phyloP scores from a whole-genome alignment of 2,113 vertebrate genomes.

The Plectropomus leopardus region DNA sequence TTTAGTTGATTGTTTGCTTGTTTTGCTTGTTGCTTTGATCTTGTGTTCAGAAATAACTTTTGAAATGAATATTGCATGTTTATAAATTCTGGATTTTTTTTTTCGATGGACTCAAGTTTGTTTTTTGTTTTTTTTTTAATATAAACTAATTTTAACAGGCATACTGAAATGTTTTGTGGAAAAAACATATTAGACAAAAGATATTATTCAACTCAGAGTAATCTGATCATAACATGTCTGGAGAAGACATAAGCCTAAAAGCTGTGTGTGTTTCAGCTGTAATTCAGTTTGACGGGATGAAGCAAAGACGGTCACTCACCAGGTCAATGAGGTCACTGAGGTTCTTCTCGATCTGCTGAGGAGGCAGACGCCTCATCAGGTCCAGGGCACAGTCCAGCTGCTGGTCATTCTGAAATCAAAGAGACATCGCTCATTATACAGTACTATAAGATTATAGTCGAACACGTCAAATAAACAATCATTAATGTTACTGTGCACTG shows the following conservation, averaged over 20 bases:
- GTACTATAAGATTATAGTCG: neutral
- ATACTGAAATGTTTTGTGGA: too few species aligned
- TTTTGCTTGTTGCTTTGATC: too few species aligned
- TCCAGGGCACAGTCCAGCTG: slow-evolving; percentile 99
- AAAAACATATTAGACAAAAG: neutral
- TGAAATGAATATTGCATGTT: too few species aligned
- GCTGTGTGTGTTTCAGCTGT: neutral
- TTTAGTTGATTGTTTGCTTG: too few species aligned
- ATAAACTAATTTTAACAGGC: too few species aligned
- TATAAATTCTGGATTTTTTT: too few species aligned
- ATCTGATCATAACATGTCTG: neutral
- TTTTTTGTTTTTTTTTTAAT: too few species aligned
- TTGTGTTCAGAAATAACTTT: too few species aligned
- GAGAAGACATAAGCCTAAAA: neutral
- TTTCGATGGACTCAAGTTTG: too few species aligned
- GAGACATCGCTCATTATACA: neutral
- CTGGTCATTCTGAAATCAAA: slow-evolving; percentile 91
- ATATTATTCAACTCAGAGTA: neutral
- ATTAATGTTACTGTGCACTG: neutral
- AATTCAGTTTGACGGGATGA: neutral
- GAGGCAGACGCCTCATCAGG: slow-evolving; percentile 99
- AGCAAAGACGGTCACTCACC: slow-evolving; percentile 82
- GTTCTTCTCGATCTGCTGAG: slow-evolving; percentile 99
- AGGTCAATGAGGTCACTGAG: slow-evolving; percentile 99
- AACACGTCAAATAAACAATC: neutral